phyloP scores from a whole-genome alignment of 2,797 vertebrate species.

The Odontamblyopus rebecca region DNA sequence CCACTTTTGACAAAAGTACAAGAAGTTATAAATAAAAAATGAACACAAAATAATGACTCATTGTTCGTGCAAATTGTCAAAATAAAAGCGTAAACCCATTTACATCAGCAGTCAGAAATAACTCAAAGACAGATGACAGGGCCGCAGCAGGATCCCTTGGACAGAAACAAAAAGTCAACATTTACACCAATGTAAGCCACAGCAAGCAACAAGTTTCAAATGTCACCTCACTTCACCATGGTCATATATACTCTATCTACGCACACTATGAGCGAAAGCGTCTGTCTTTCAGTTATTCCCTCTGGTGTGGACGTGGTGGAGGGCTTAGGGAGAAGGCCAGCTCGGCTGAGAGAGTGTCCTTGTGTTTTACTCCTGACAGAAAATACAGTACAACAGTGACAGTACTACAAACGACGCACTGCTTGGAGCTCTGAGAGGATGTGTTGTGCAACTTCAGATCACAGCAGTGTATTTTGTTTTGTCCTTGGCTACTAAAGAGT shows the following conservation, averaged over 20 bases:
- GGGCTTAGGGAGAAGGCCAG: constrained; percentile 75
- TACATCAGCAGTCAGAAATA: constrained; percentile 81
- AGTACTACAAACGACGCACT: constrained; percentile 27
- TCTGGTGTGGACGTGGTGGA: constrained; percentile 71
- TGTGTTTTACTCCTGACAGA: constrained; percentile 44
- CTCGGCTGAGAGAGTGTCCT: constrained; percentile 78
- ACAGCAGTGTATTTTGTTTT: constrained; percentile 29
- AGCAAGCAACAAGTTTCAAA: constrained; percentile 84
- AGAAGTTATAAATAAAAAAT: constrained; percentile 77
- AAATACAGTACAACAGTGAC: constrained; percentile 59
- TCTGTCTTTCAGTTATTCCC: constrained; percentile 88
- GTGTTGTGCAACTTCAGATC: constrained; percentile 55
- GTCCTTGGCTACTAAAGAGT: constrained; percentile 59
- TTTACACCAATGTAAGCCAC: constrained; percentile 92
- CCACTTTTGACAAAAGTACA: constrained; percentile 90
- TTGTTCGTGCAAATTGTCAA: constrained; percentile 89
- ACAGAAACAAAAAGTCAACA: constrained; percentile 88
- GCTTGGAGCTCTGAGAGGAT: constrained; percentile 46
- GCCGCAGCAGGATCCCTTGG: constrained; percentile 79
- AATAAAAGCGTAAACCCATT: constrained; percentile 53
- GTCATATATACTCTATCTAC: constrained; percentile 80
- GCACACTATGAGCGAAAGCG: constrained; percentile 82
- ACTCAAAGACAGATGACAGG: constrained; percentile 87
- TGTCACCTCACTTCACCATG: constrained; percentile 74
- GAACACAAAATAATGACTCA: constrained; percentile 81